Evolutionary conservation across 2,888 invertebrate species (phyloP).

Genomic region (Sarcophaga rosellei): DNA sequence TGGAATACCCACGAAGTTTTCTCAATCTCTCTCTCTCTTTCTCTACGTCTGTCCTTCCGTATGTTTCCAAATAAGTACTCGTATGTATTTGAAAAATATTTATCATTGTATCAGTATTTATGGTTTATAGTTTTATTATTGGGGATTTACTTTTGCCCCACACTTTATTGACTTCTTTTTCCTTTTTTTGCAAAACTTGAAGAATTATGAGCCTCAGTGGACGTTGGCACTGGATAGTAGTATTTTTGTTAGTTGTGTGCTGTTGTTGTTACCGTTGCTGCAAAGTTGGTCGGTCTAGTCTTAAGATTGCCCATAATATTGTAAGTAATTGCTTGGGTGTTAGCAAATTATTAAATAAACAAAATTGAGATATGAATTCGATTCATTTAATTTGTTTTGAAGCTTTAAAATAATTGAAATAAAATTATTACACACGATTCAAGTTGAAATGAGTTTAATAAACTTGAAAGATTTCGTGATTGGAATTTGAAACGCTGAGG

Average conservation of each 20-base stretch:
- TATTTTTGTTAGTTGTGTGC: neutral
- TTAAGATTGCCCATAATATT: constrained; percentile 42
- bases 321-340: constrained; percentile 68
- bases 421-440: constrained; percentile 56
- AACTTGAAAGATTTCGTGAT: constrained; percentile 49
- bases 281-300: constrained; percentile 23
- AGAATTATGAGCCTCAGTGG: constrained; percentile 71
- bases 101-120: constrained; percentile 71
- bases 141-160: constrained; percentile 70
- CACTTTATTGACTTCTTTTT: neutral
- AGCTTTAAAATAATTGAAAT: constrained; percentile 69
- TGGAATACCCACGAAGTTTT: neutral
- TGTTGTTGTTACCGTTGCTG: neutral
- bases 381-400: constrained; percentile 25
- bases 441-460: constrained; percentile 10
- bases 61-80: neutral
- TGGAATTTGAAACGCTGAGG: constrained; percentile 17
- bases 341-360: constrained; percentile 64
- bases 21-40: neutral
- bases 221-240: constrained; percentile 11
- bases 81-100: constrained; percentile 47
- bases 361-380: constrained; percentile 45
- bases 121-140: constrained; percentile 70
- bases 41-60: neutral
- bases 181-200: constrained; percentile 47